phyloP scores from a whole-genome alignment of 2,113 vertebrate species.

The Pedionomus torquatus region DNA sequence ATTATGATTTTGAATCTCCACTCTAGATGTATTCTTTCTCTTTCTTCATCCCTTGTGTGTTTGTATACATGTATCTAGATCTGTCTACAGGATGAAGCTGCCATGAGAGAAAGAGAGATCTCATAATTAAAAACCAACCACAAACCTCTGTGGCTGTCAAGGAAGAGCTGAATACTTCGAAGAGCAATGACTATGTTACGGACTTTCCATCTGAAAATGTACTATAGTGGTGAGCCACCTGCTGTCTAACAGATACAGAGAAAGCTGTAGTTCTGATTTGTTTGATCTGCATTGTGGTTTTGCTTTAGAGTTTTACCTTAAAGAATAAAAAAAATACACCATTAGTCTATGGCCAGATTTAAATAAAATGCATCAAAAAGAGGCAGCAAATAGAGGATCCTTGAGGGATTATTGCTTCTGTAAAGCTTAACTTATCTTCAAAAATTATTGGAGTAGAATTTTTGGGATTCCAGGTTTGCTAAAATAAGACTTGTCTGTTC shows the following conservation, averaged over 20 bases:
- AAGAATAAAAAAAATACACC: background rate
- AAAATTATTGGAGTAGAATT: background rate
- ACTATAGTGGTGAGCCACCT: background rate
- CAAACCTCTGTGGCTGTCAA: background rate
- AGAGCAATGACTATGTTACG: background rate
- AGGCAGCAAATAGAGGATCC: background rate
- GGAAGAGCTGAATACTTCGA: background rate
- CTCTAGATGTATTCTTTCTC: background rate
- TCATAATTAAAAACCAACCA: background rate
- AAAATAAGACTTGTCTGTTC: background rate
- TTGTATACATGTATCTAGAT: background rate
- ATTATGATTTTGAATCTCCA: conserved; percentile 43
- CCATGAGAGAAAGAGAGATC: background rate
- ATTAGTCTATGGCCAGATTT: background rate
- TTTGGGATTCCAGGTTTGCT: background rate
- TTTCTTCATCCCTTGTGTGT: background rate
- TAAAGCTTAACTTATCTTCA: background rate
- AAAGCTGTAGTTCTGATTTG: background rate
- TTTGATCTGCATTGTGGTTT: background rate
- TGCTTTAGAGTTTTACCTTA: background rate
- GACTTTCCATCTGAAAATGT: background rate
- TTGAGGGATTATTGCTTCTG: background rate
- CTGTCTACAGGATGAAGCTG: background rate
- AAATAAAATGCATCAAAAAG: background rate
- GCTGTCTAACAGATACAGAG: background rate